A percentile compares a stretch with the other conserved stretches of the same genome.
These are phyloP conservation scores for Siderastrea siderea DNA, from an alignment of 92 coral and sea anemone species.

Conservation along the genomic window DNA sequence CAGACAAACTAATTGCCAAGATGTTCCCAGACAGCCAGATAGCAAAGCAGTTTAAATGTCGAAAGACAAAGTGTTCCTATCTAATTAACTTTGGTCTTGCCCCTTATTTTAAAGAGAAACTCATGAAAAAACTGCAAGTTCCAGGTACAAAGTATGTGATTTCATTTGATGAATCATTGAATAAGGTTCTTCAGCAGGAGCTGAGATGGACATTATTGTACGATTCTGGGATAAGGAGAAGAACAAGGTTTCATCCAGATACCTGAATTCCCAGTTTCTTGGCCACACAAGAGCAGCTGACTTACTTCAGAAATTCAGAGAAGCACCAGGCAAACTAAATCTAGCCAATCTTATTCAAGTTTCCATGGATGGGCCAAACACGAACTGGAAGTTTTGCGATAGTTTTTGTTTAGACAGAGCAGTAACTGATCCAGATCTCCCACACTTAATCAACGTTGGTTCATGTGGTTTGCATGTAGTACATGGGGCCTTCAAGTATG, in stretches of 20 bases:
- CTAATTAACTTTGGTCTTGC: constrained; percentile 59
- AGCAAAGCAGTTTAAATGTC: constrained; percentile 59
- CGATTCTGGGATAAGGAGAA: constrained; percentile 57
- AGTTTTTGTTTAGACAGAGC: constrained; percentile 31
- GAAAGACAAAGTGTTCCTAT: constrained; percentile 65
- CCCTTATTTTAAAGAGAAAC: constrained; percentile 50
- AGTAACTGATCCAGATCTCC: constrained; percentile 44
- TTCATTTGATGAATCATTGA: constrained; percentile 60
- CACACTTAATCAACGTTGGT: constrained; percentile 49
- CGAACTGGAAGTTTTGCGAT: constrained; percentile 62
- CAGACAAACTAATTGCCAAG: constrained; percentile 54
- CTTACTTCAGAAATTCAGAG: constrained; percentile 46
- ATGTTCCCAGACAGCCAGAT: constrained; percentile 74
- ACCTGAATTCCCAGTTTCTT: constrained; percentile 50
- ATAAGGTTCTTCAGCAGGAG: constrained; percentile 43
- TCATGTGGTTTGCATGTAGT: constrained; percentile 62
- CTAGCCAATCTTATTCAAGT: constrained; percentile 47
- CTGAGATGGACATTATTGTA: constrained; percentile 52
- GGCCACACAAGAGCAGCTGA: constrained; percentile 65
- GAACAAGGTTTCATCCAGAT: constrained; percentile 43
- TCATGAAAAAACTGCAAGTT: constrained; percentile 38
- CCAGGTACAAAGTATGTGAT: constrained; percentile 46
- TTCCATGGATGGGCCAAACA: constrained; percentile 73
- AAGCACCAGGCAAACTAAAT: constrained; percentile 35
- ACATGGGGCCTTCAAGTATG: constrained; percentile 63